Percentiles rank a stretch among this genome's conserved stretches.
Conservation (phyloP, 2,888 invertebrate genomes). For the Reticulitermes lucifugus region DNA sequence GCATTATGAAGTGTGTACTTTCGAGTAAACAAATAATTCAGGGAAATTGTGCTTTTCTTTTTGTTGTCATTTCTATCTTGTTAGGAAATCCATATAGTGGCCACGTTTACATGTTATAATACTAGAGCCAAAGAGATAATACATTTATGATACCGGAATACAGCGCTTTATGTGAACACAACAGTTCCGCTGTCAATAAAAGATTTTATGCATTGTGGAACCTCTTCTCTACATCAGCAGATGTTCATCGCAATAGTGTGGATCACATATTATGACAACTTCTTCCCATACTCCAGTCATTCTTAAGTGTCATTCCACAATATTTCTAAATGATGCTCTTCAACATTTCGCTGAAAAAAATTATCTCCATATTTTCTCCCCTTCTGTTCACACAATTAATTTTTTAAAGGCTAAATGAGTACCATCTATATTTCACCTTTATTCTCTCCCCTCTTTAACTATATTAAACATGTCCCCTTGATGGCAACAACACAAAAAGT, state of each 20-base stretch:
- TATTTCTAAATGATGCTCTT: background rate
- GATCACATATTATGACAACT: background rate
- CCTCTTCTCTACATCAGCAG: background rate
- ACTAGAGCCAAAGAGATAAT: no score
- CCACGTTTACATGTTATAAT: no score
- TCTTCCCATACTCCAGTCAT: background rate
- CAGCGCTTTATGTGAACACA: background rate
- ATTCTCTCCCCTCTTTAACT: background rate
- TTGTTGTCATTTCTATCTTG: no score
- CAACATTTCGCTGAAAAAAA: background rate
- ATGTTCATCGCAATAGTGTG: background rate
- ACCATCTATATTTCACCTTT: background rate
- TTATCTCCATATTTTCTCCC: background rate
- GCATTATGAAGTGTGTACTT: no score
- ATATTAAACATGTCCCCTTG: background rate
- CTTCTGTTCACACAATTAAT: background rate
- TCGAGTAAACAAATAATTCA: no score
- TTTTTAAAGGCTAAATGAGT: background rate
- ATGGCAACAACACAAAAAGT: background rate
- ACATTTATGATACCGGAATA: background rate
- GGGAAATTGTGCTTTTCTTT: no score
- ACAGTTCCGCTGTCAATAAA: background rate
- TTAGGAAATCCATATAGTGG: no score
- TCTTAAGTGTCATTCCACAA: background rate
- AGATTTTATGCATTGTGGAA: background rate